Conservation (phyloP, 1,140 invertebrate species). For the Trichomalopsis sarcophagae region DNA sequence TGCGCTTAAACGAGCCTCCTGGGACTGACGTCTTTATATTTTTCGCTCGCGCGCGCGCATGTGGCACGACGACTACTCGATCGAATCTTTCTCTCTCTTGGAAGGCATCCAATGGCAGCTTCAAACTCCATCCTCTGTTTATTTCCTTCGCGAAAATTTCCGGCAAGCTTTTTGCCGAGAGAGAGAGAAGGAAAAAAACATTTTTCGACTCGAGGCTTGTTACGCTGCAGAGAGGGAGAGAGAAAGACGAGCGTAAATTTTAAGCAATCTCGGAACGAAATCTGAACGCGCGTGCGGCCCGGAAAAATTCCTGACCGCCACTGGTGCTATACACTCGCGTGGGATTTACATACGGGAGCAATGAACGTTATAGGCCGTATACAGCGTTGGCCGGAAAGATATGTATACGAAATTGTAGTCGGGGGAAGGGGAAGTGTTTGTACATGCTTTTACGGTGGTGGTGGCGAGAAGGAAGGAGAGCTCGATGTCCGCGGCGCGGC, state of each 20-base stretch:
- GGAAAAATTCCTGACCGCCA: background rate
- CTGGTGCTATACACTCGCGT: background rate
- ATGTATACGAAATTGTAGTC: background rate
- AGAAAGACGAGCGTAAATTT: background rate
- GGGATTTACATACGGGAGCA: background rate
- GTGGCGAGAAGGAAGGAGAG: background rate
- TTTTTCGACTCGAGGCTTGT: background rate
- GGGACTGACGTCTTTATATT: slow-evolving; percentile 57
- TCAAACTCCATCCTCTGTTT: background rate
- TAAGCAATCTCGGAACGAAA: background rate
- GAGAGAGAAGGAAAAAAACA: background rate
- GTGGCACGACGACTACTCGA: background rate
- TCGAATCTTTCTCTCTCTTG: background rate
- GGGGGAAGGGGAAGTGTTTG: no score
- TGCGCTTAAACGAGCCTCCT: slow-evolving; percentile 54
- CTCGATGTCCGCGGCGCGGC: background rate
- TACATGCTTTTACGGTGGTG: no score
- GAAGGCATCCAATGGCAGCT: slow-evolving; percentile 15
- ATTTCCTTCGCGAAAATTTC: background rate
- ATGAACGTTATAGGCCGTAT: background rate
- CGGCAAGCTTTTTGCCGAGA: background rate
- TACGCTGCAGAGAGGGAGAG: background rate
- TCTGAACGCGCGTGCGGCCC: background rate
- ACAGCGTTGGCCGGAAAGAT: background rate
- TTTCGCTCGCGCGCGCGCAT: background rate